Evolutionary conservation across 1,140 invertebrate species (phyloP), one percentile per base, ranked within the genome.

Genomic region (Vanessa atalanta): DNA sequence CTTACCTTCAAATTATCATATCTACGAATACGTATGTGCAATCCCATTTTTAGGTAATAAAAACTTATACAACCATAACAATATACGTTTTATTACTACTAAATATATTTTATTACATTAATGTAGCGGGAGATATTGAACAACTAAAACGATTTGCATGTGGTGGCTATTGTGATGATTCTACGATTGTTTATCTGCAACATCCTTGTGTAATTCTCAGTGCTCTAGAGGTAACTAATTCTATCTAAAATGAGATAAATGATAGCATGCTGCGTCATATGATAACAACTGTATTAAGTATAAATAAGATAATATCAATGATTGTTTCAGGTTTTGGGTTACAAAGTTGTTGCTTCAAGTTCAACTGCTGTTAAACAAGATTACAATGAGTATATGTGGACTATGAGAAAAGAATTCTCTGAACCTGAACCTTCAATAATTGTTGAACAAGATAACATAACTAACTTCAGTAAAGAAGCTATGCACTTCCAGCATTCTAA

Each of bases 331-430:
- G 96, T 97, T 66, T 94, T 97, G 76, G 97, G 96, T 57, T 97
- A 97, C 90, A 96, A 96, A 93, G 96, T 97, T 57, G 96, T 97
- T 37, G 96, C 97, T 74, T 97, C 96, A 43, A 97, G 96, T 75
- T 97, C 96, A 64, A 97, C 96, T 72, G 95, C 96, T 74, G 96
- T 97, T 47, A 97, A 97, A 90, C 96, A 97, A 91, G 96, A 97
- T 87, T 97, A 97, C 85, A 97, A 97, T 94, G 96, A 97, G 84
- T 97, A 97, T 82, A 97, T 97, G 96, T 97, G 97, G 97, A 97
- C 97, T 90, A 97, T 97, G 96, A 95, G 96, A 94, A 97, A 96
- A 91, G 96, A 97, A 79, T 97, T 97, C 90, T 93, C 95, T 66
- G 97, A 97, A 84, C 96, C 96, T 57, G 97, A 97, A 88, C 95